Conservation (phyloP, 1,140 invertebrate genomes). For the Drosophila trapezifrons region DNA sequence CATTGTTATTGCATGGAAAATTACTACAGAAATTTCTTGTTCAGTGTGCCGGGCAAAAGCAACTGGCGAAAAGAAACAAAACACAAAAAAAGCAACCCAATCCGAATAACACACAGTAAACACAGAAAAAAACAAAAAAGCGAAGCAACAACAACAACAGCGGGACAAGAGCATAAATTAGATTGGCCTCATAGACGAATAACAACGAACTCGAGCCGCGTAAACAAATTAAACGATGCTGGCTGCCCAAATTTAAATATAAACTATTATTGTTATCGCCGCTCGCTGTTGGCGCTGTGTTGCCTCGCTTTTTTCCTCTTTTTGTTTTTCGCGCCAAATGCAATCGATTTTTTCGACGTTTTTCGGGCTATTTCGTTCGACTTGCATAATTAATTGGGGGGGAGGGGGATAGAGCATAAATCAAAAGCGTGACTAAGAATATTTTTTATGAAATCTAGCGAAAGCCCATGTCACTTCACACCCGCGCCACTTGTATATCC, state of each 20-base stretch:
- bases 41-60: conserved; percentile 41
- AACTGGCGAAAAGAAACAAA: conserved; percentile 38
- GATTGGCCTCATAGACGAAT: conserved; percentile 65
- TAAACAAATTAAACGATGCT: conserved; percentile 54
- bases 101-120: conserved; percentile 40
- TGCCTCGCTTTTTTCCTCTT: conserved; percentile 12
- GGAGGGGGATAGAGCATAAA: conserved; percentile 9
- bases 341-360: conserved; percentile 35
- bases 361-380: conserved; percentile 10
- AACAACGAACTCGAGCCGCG: conserved; percentile 58
- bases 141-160: conserved; percentile 37
- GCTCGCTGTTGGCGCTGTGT: conserved; percentile 5
- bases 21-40: conserved; percentile 77
- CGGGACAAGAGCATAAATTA: conserved; percentile 64
- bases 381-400: conserved; percentile 35
- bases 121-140: conserved; percentile 42
- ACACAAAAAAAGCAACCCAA: conserved; percentile 41
- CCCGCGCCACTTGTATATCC: neutral
- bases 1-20: conserved; percentile 83
- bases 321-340: conserved; percentile 65
- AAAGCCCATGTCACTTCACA: conserved; percentile 22
- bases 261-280: conserved; percentile 53
- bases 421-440: conserved; percentile 29
- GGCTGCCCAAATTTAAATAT: conserved; percentile 58
- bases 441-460: conserved; percentile 8